Evolutionary conservation across 2,888 invertebrate genomes (phyloP), one percentile per base, ranked within the genome.

Genomic region (Eulithis testata): DNA sequence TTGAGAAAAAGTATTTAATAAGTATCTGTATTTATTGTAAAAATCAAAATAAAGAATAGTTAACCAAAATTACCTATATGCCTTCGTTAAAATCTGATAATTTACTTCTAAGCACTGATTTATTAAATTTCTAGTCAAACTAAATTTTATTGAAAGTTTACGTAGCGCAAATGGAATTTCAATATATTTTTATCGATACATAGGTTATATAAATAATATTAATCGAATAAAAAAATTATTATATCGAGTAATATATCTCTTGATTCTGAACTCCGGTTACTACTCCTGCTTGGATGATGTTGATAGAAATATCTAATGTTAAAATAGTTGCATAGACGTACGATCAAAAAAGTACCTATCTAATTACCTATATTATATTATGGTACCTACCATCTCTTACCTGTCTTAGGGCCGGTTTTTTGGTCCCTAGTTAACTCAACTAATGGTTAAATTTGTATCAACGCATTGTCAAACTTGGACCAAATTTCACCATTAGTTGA

Each of bases 111-210:
- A 81, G 83, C 86, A 88, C 87, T 87, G 84, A 88, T 83, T 59
- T 60, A 66, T 52, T 52, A 79, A 81, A 84, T 85, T 81, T 91
- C 91, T 91, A 91, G 91, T 91, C 91, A 91, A 88, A 85, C 76
- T 83, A 86, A 87, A 88, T 84, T 86, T 82, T 84, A 83, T 80
- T 81, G 75, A 80, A 83, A 64, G 78, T 76, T 80, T 21, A 21
- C 21, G 21, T 59, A 40, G 62, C 78, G 84, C 80, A 76, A 40
- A 78, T 81, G 76, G 80, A 77, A 82, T 81, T 76, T 79, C 77
- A 73, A 76, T 76, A 76, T 76, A 80, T 74, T 72, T 62, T 77
- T 77, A 75, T 76, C 75, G 70, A 76, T 68, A 72, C 54, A 47
- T 65, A 55, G 14, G 4, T 44, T 14, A 36, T 45, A 11, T 51